Evolutionary conservation across 2,888 invertebrate species (phyloP), one percentile per base, ranked within the genome.

Genomic region (Cephus spinipes): DNA sequence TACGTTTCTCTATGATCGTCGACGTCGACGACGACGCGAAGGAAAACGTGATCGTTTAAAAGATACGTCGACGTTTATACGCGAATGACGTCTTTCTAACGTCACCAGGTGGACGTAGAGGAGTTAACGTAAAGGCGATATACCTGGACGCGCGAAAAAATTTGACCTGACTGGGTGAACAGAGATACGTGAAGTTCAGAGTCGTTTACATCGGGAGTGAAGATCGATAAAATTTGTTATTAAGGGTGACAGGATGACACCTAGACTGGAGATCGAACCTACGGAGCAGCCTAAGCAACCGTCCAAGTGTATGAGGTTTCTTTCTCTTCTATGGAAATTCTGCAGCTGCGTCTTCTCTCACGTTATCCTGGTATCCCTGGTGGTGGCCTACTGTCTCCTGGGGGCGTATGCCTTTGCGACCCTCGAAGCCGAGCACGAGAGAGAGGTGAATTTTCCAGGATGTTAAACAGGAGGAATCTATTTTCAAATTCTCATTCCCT

Each of bases 361-460:
- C 93, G 95, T 97, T 87, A 95, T 97, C 86, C 94, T 98, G 87
- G 95, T 98, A 86, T 95, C 97, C 80, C 93, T 97, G 90, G 98
- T 98, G 84, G 97, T 98, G 81, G 95, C 96, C 40, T 98, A 98
- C 92, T 97, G 97, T 92, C 94, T 97, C 86, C 94, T 97, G 78
- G 98, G 98, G 12, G 97, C 97, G 30, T 95, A 96, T 89, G 95
- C 97, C 79, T 98, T 98, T 92, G 95, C 95, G 91, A 93, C 93
- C 75, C 93, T 97, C 79, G 97, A 97, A 89, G 93, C 94, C 11
- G 93, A 94, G 74, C 94, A 97, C 87, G 97, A 97, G 91, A 93
- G 92, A 85, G 93, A 94, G 92, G 97, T 96, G 90, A 90, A 92
- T 87, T 78, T 2, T 15, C 40, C 32, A 36, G 73, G 73, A 75